Conservation (phyloP, 2,797 vertebrate genomes). For the Pangasius larnaudii region DNA sequence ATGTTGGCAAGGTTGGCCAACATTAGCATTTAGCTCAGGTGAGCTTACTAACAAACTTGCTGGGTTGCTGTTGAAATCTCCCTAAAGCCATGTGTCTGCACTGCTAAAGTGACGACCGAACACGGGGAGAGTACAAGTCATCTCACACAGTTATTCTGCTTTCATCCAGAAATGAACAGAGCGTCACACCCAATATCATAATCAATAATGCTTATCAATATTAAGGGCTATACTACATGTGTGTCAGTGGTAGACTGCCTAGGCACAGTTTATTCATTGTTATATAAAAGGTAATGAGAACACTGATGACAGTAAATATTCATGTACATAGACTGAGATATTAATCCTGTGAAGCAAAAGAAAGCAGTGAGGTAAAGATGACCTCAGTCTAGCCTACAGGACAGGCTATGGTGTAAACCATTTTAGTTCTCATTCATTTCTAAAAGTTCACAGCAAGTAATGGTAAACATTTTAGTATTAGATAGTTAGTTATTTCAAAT, state of each 20-base stretch:
- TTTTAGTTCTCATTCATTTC: constrained; percentile 25
- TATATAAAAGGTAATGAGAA: constrained; percentile 55
- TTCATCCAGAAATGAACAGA: constrained; percentile 69
- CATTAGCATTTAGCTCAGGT: constrained; percentile 52
- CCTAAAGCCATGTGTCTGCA: constrained; percentile 53
- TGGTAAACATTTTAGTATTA: constrained; percentile 35
- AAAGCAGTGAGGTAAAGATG: neutral
- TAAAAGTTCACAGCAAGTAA: constrained; percentile 37
- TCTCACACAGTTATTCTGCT: constrained; percentile 61
- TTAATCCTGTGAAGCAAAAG: constrained; percentile 37
- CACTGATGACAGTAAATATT: constrained; percentile 54
- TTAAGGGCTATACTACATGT: constrained; percentile 86
- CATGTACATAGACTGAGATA: constrained; percentile 69
- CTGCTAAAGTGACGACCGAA: constrained; percentile 50
- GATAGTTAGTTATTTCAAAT: constrained; percentile 19
- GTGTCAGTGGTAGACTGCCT: constrained; percentile 81
- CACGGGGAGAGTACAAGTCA: constrained; percentile 20
- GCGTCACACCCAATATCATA: constrained; percentile 64
- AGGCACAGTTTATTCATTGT: constrained; percentile 80
- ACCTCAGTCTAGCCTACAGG: constrained; percentile 15
- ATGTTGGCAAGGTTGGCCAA: constrained; percentile 22
- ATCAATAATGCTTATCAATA: constrained; percentile 82
- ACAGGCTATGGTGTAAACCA: constrained; percentile 20
- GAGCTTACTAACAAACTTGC: constrained; percentile 45
- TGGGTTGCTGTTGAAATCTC: constrained; percentile 48